phyloP scores from a whole-genome alignment of 2,113 vertebrate species.

The Pimephales promelas region DNA sequence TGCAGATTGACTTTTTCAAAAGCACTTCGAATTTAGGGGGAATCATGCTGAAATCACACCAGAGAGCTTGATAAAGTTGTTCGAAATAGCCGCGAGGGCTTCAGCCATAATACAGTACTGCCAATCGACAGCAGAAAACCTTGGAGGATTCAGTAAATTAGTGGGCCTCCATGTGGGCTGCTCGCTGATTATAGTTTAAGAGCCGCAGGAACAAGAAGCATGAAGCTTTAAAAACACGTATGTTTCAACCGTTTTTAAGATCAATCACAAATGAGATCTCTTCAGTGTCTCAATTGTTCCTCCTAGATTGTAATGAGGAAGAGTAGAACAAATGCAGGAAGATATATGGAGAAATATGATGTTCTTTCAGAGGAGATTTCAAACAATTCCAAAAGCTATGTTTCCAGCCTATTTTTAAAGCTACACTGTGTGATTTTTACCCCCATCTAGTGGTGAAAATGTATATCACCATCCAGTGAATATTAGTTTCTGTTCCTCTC shows the following conservation, averaged over 20 bases:
- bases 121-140: not conserved
- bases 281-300: not conserved
- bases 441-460: no score
- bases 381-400: not conserved
- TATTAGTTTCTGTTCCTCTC: no score
- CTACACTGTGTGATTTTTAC: no score
- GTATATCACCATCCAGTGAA: no score
- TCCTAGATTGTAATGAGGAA: not conserved
- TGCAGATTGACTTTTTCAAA: not conserved
- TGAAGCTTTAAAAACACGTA: not conserved
- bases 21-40: not conserved
- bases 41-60: constrained; percentile 16
- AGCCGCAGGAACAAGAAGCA: not conserved
- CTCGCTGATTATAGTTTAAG: not conserved
- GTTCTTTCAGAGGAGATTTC: not conserved
- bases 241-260: not conserved
- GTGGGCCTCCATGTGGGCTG: constrained; percentile 17
- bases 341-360: not conserved
- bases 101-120: constrained; percentile 4
- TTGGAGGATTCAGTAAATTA: constrained; percentile 25
- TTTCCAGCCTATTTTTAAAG: no score
- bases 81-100: constrained; percentile 19
- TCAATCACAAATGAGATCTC: not conserved
- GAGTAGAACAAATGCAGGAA: not conserved
- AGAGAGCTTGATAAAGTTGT: constrained; percentile 27